Conservation (phyloP, 2,888 invertebrate species). For the Actias luna region DNA sequence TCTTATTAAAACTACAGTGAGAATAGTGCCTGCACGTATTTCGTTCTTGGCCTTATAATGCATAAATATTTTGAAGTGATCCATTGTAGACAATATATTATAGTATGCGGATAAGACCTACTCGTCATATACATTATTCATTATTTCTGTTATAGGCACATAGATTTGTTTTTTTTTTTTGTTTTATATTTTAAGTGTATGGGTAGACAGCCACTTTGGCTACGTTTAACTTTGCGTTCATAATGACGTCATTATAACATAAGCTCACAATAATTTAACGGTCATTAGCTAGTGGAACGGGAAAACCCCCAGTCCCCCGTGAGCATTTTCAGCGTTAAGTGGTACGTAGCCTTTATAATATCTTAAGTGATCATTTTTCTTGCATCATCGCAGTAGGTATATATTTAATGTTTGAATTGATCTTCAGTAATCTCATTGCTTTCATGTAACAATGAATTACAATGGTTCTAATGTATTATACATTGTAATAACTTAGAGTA, state of each 20-base stretch:
- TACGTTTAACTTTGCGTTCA: no score
- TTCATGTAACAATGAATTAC: background rate
- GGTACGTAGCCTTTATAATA: background rate
- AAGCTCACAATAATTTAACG: no score
- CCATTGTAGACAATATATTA: slow-evolving; percentile 12
- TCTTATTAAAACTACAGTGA: slow-evolving; percentile 46
- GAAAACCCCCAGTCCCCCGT: no score
- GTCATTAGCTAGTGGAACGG: no score
- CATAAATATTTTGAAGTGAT: slow-evolving; percentile 24
- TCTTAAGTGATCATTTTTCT: background rate
- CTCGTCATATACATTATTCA: background rate
- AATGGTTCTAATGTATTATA: slow-evolving; percentile 1
- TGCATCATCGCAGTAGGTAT: background rate
- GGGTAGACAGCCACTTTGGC: no score
- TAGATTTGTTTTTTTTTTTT: background rate
- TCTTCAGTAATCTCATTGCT: background rate
- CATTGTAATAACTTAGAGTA: background rate
- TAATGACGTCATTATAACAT: no score
- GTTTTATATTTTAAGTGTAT: no score
- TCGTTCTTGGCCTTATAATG: slow-evolving; percentile 30
- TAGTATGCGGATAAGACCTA: background rate
- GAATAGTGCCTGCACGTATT: slow-evolving; percentile 54
- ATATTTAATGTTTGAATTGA: background rate
- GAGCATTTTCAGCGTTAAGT: no score
- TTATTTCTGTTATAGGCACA: background rate